A percentile compares a stretch with the other conserved stretches of the same genome.
Conservation (phyloP, 2,797 vertebrate species). For the Liasis olivaceus region DNA sequence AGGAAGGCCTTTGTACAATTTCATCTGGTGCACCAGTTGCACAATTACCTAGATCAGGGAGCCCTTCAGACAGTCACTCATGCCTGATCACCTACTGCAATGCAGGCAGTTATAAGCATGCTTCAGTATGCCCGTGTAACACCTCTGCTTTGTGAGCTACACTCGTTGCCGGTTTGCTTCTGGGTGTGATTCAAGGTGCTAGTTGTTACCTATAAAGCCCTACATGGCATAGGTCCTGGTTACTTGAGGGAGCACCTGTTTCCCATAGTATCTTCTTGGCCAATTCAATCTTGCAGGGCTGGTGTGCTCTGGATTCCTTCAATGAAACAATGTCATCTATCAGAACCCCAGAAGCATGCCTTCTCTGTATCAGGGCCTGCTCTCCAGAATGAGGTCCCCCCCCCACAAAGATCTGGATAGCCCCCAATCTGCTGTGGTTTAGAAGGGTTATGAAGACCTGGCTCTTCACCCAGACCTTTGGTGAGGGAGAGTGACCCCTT, state of each 20-base stretch:
- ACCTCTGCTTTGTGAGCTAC: no score
- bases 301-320: not conserved
- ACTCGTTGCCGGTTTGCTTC: not conserved
- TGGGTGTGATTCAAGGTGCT: not conserved
- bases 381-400: not conserved
- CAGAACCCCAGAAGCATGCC: not conserved
- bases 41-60: not conserved
- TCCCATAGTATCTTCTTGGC: not conserved
- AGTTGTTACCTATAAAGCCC: not conserved
- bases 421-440: not conserved
- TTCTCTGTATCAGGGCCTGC: not conserved
- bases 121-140: not conserved
- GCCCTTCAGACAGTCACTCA: not conserved
- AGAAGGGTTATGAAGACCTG: not conserved
- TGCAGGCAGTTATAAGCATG: not conserved
- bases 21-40: not conserved
- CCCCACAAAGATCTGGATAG: not conserved
- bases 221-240: not conserved
- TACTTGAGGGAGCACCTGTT: not conserved
- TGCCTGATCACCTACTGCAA: not conserved
- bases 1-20: not conserved
- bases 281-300: not conserved
- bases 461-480: not conserved
- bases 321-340: not conserved
- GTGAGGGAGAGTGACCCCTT: not conserved